Conservation (phyloP, 2,113 vertebrate species). For the Lynx canadensis region DNA sequence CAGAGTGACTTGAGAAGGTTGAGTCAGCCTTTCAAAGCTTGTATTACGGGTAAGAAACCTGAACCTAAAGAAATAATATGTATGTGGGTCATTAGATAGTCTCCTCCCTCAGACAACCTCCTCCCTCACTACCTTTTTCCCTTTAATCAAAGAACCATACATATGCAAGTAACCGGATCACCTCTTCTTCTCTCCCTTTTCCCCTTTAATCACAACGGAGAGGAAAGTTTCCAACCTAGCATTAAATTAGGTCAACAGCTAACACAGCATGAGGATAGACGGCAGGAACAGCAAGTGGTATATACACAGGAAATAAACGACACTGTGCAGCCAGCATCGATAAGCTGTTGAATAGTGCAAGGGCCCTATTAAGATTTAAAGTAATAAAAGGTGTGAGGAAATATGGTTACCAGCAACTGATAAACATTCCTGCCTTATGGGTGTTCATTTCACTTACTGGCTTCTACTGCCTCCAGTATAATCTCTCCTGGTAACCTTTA, state of each 20-base stretch:
- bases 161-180: conserved; percentile 39
- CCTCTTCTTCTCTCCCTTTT: conserved; percentile 55
- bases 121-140: background rate
- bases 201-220: conserved; percentile 80
- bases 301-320: conserved; percentile 64
- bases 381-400: conserved; percentile 81
- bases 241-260: conserved; percentile 86
- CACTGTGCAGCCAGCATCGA: background rate
- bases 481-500: background rate
- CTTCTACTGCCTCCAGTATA: conserved; percentile 57
- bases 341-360: conserved; percentile 70
- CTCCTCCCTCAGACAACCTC: background rate
- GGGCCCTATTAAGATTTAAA: conserved; percentile 74
- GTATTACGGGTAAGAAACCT: background rate
- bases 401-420: conserved; percentile 65
- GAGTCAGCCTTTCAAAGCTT: conserved; percentile 1
- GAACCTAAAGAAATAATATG: conserved; percentile 1
- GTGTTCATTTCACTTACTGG: conserved; percentile 66
- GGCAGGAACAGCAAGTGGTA: conserved; percentile 69
- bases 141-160: conserved; percentile 66
- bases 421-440: conserved; percentile 71
- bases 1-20: background rate
- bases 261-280: conserved; percentile 76
- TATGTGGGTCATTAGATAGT: background rate
- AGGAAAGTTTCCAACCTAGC: conserved; percentile 81